These are phyloP conservation scores for Plestiodon gilberti DNA, from an alignment of 2,113 vertebrate genomes.

Conservation along the genomic window DNA sequence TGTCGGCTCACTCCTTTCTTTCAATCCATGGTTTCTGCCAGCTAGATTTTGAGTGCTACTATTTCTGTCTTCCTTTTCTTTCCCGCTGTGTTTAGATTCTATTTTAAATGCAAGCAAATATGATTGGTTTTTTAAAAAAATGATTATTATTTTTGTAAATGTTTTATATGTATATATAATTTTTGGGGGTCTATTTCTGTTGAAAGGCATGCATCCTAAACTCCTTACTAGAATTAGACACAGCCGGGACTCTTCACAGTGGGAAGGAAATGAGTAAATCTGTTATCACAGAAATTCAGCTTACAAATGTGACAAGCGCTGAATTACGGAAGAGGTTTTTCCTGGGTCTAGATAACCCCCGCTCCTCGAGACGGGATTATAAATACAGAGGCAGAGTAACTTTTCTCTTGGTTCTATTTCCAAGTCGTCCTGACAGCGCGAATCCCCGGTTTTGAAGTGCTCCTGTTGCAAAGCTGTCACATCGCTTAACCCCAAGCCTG, in stretches of 20 bases:
- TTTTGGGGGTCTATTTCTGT: constrained; percentile 30
- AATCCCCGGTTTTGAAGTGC: constrained; percentile 50
- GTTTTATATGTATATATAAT: neutral
- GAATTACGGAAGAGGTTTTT: constrained; percentile 68
- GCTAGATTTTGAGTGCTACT: constrained; percentile 22
- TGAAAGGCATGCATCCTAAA: constrained; percentile 59
- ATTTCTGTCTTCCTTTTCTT: constrained; percentile 33
- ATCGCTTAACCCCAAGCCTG: constrained; percentile 39
- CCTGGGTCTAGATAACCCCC: constrained; percentile 63
- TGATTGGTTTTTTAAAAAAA: constrained; percentile 42
- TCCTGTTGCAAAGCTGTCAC: constrained; percentile 49
- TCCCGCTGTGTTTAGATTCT: constrained; percentile 52
- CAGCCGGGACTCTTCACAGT: constrained; percentile 66
- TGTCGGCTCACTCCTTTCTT: constrained; percentile 22
- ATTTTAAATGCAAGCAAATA: constrained; percentile 45
- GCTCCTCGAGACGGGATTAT: constrained; percentile 41
- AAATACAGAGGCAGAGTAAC: constrained; percentile 48
- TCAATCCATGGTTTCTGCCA: constrained; percentile 3
- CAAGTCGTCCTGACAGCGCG: constrained; percentile 32
- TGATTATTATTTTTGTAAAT: constrained; percentile 19
- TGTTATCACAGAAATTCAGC: constrained; percentile 73
- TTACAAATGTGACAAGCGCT: constrained; percentile 62
- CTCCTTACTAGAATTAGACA: constrained; percentile 66
- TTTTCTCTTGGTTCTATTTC: neutral
- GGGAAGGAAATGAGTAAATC: constrained; percentile 71